phyloP scores from a whole-genome alignment of 2,888 invertebrate species.

The Bellardia pandia region DNA sequence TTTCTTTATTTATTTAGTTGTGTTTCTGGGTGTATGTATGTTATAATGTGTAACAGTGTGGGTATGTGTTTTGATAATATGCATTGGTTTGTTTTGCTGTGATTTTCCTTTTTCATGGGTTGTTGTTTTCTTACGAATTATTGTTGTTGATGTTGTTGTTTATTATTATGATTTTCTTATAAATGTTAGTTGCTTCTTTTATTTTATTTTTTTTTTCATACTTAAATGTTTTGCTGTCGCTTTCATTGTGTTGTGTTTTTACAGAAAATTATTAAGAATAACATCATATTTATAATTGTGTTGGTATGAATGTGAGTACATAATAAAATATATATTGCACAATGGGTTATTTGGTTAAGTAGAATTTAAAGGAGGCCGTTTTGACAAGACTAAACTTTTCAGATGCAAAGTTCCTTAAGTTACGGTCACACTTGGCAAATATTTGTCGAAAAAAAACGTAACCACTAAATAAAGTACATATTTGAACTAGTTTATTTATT shows the following conservation, averaged over 20 bases:
- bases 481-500: no score
- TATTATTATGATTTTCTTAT: conserved; percentile 60
- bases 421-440: no score
- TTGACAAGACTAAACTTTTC: no score
- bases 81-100: conserved; percentile 35
- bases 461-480: no score
- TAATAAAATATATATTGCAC: conserved; percentile 7
- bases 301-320: background rate
- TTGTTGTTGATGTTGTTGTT: conserved; percentile 67
- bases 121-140: conserved; percentile 51
- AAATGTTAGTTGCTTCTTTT: conserved; percentile 46
- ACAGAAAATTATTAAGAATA: conserved; percentile 1
- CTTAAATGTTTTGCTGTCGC: conserved; percentile 70
- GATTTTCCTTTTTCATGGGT: conserved; percentile 57
- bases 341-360: conserved; percentile 58
- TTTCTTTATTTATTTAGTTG: conserved; percentile 51
- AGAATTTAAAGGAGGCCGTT: no score
- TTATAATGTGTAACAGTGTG: background rate
- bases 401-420: no score
- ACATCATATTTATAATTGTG: conserved; percentile 1
- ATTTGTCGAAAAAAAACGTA: no score
- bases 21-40: background rate
- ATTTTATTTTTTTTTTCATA: conserved; percentile 54
- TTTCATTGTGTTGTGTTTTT: background rate
- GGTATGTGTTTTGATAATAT: background rate